Conservation (phyloP, 1,140 invertebrate genomes). For the Aricia agestis region DNA sequence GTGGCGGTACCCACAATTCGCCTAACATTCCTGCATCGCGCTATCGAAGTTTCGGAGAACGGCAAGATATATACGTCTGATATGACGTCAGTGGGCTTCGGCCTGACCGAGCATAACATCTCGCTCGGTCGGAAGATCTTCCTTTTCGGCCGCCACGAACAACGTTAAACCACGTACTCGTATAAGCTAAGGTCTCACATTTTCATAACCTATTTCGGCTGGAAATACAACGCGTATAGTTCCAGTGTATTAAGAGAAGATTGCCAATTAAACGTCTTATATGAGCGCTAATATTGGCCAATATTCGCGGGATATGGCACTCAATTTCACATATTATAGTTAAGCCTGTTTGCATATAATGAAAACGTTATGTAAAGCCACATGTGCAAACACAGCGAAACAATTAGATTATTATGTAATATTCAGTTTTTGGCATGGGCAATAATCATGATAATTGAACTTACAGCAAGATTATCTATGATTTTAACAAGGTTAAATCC, state of each 20-base stretch:
- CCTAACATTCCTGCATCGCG: too few species aligned
- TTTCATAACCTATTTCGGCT: not conserved
- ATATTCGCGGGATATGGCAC: not conserved
- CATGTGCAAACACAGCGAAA: slow-evolving; percentile 1
- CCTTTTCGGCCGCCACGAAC: too few species aligned
- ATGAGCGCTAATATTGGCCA: slow-evolving; percentile 2
- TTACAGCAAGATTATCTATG: too few species aligned
- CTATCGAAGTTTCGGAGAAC: too few species aligned
- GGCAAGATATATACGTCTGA: too few species aligned
- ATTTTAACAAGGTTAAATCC: too few species aligned
- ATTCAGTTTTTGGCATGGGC: not conserved
- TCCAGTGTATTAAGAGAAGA: not conserved
- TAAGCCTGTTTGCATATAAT: not conserved
- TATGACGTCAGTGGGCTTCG: too few species aligned
- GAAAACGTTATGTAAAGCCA: not conserved
- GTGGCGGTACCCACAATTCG: too few species aligned
- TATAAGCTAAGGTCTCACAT: not conserved
- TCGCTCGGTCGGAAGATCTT: too few species aligned
- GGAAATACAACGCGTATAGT: not conserved
- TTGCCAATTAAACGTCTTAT: slow-evolving; percentile 15
- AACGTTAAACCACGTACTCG: too few species aligned
- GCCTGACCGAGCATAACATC: too few species aligned
- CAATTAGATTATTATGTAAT: not conserved
- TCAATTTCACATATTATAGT: slow-evolving; percentile 9
- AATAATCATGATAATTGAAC: too few species aligned